Evolutionary conservation across 1,140 invertebrate genomes (phyloP).

Genomic region (Procambarus clarkii): DNA sequence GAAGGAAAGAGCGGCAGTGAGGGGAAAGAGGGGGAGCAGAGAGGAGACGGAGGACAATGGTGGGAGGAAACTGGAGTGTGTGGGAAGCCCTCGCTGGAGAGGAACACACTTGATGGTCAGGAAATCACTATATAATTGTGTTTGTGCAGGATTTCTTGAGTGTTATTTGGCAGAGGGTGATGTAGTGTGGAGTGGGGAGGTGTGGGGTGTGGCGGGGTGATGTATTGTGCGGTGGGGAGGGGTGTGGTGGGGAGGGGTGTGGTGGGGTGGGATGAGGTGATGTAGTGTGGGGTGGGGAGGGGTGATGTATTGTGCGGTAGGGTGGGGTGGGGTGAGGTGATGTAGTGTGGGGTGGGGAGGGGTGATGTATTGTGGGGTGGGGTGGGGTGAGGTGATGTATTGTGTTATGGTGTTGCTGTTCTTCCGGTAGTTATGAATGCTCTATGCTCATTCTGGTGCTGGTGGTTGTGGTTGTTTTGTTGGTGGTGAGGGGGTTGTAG

Average conservation of each 20-base stretch:
- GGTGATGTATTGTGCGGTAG: background rate
- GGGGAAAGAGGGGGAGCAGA: background rate
- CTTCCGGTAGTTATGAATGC: background rate
- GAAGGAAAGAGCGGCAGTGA: background rate
- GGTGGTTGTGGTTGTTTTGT: no score
- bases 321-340: background rate
- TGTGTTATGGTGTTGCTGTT: background rate
- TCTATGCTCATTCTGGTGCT: background rate
- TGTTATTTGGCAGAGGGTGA: background rate
- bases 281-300: background rate
- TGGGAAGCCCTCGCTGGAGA: background rate
- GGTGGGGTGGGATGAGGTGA: background rate
- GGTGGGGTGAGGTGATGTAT: background rate
- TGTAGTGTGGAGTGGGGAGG: background rate
- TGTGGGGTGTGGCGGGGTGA: background rate
- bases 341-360: background rate
- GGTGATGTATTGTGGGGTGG: background rate
- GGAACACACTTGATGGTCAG: background rate
- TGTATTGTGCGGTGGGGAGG: background rate
- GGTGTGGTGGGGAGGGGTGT: background rate
- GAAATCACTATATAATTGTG: constrained; percentile 4
- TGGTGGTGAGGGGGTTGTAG: no score
- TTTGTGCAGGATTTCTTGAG: background rate
- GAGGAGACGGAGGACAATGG: background rate
- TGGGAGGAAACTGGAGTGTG: background rate